A percentile compares a stretch with the other conserved stretches of the same genome.
Conservation (phyloP, 2,888 invertebrate species). For the Phaedon cochleariae region DNA sequence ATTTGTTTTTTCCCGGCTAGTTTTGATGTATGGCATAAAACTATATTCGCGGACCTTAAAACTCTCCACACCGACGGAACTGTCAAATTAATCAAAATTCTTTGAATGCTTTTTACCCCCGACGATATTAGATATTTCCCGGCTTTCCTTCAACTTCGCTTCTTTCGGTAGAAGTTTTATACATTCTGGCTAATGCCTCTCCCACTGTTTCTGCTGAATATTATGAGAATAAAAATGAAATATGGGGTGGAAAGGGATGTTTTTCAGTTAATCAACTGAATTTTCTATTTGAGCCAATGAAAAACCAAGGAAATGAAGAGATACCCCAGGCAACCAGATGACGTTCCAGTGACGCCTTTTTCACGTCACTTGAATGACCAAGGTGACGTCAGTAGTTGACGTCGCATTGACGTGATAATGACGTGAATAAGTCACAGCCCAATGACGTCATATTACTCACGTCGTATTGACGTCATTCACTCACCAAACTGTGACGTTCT, state of each 20-base stretch:
- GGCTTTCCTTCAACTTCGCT: conserved; percentile 29
- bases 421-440: too few species aligned
- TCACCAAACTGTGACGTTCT: too few species aligned
- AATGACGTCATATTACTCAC: too few species aligned
- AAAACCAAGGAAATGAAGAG: background rate
- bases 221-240: conserved; percentile 39
- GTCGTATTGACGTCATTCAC: too few species aligned
- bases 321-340: too few species aligned
- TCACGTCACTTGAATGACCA: too few species aligned
- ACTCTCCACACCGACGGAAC: conserved; percentile 53
- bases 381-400: too few species aligned
- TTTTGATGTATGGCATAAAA: conserved; percentile 57
- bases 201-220: conserved; percentile 36
- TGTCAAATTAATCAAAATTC: conserved; percentile 58
- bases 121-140: conserved; percentile 53
- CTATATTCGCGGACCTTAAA: conserved; percentile 53
- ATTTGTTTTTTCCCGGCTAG: conserved; percentile 54
- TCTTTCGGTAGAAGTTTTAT: conserved; percentile 38
- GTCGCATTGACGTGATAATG: too few species aligned
- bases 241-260: conserved; percentile 32
- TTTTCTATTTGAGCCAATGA: conserved; percentile 26
- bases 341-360: too few species aligned
- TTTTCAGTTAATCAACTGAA: conserved; percentile 36
- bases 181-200: conserved; percentile 35
- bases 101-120: conserved; percentile 46